A percentile compares a stretch with the other conserved stretches of the same genome.
Conservation (phyloP, 2,113 vertebrate species). For the Chinchilla lanigera region DNA sequence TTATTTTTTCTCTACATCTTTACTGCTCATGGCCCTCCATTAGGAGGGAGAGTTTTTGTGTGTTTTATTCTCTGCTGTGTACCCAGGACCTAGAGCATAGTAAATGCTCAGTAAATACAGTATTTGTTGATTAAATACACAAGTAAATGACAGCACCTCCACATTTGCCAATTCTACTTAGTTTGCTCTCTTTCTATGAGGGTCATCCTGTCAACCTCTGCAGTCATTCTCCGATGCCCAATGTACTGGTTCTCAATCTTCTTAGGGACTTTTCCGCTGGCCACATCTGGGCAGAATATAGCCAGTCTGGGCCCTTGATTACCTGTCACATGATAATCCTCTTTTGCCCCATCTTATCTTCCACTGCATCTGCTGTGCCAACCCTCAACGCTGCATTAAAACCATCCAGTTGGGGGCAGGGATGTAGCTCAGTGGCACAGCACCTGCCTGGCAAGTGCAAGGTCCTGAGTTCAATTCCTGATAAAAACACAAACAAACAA, state of each 20-base stretch:
- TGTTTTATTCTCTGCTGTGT: neutral
- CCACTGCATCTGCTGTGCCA: neutral
- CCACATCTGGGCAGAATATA: neutral
- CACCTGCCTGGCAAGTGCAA: too few species aligned
- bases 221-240: neutral
- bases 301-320: neutral
- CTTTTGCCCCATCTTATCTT: neutral
- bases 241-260: neutral
- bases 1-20: conserved; percentile 51
- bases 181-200: neutral
- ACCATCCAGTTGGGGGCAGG: too few species aligned
- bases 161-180: neutral
- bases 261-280: neutral
- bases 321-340: neutral
- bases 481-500: too few species aligned
- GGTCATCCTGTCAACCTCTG: neutral
- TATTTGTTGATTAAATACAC: conserved; percentile 22
- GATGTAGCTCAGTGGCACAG: too few species aligned
- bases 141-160: neutral
- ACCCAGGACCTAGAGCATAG: neutral
- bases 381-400: neutral
- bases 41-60: neutral
- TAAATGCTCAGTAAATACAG: conserved; percentile 17
- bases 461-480: too few species aligned
- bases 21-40: neutral